Conservation (phyloP, 2,113 vertebrate genomes). For the Porphyrio hochstetteri region DNA sequence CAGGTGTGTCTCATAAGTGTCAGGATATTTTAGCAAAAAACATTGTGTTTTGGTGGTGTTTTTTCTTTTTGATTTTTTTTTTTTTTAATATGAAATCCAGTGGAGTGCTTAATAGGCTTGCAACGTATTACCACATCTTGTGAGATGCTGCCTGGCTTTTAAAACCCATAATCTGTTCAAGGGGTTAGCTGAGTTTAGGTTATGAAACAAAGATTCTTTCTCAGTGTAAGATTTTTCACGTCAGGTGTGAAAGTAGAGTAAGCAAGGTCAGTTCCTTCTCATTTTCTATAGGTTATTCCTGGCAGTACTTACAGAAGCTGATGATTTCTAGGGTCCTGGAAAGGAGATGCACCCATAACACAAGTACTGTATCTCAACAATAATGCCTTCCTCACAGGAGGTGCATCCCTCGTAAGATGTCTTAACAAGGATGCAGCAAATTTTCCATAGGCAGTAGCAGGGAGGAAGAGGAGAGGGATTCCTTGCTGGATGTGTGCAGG, state of each 20-base stretch:
- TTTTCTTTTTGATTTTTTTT: too few relatives aligned
- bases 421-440: not conserved
- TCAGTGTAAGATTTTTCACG: not conserved
- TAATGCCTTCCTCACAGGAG: not conserved
- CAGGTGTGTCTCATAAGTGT: not conserved
- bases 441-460: not conserved
- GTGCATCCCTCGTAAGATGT: not conserved
- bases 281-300: not conserved
- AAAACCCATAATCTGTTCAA: not conserved
- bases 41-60: accelerated
- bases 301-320: not conserved
- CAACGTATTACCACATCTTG: not conserved
- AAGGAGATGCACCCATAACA: accelerated
- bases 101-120: not conserved
- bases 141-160: not conserved
- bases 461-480: not conserved
- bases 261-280: not conserved
- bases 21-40: not conserved
- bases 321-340: not conserved
- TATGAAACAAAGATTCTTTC: not conserved
- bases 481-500: not conserved
- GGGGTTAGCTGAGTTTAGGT: not conserved
- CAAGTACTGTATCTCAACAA: not conserved
- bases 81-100: not conserved
- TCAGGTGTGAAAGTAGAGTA: not conserved